These are phyloP conservation scores for Rhabdophis nuchalis DNA, from an alignment of 2,797 vertebrate genomes.

Conservation along the genomic window DNA sequence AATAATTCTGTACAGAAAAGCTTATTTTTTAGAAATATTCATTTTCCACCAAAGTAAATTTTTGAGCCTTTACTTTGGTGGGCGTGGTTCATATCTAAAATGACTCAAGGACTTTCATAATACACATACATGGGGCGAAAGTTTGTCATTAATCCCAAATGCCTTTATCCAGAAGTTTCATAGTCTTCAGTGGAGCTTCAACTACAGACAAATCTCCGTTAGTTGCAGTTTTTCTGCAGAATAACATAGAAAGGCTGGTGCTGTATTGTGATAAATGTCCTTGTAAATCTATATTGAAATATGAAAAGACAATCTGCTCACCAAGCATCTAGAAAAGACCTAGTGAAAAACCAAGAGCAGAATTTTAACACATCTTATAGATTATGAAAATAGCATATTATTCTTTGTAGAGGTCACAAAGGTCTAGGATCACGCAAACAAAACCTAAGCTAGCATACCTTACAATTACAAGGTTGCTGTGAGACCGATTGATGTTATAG, in stretches of 20 bases:
- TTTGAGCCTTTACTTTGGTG: neutral
- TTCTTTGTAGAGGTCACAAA: neutral
- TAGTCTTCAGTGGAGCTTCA: neutral
- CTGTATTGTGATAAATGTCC: neutral
- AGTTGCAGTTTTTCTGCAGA: neutral
- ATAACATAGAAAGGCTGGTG: neutral
- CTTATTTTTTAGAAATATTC: neutral
- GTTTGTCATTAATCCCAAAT: neutral
- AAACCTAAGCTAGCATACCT: neutral
- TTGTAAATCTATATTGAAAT: neutral
- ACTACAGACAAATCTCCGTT: neutral
- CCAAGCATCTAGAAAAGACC: neutral
- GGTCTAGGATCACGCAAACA: neutral
- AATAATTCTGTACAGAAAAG: neutral
- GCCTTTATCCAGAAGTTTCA: neutral
- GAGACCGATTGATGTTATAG: slow-evolving; percentile 8
- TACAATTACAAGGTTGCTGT: neutral
- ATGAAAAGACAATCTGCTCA: neutral
- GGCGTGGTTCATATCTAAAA: neutral
- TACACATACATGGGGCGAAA: neutral
- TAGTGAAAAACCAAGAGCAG: neutral
- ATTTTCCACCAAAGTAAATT: neutral
- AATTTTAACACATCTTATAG: neutral
- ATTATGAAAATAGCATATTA: neutral
- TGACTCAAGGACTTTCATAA: neutral